Conservation (phyloP, 2,888 invertebrate species). For the Eurytoma californica region DNA sequence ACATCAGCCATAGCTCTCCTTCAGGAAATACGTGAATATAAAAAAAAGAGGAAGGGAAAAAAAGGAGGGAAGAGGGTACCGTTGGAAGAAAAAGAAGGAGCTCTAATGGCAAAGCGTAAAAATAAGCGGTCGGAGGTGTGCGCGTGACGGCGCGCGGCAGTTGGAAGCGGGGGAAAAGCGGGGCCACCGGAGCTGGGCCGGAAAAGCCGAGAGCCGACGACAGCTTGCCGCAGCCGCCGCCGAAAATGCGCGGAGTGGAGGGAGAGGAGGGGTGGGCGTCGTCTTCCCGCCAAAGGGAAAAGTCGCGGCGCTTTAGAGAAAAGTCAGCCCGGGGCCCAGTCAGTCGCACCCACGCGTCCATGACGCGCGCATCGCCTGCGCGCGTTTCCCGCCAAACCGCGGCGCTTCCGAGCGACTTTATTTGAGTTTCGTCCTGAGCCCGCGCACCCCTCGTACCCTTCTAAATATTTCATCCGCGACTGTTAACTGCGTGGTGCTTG, state of each 20-base stretch:
- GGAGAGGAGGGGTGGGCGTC: slow-evolving; percentile 25
- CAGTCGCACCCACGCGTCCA: slow-evolving; percentile 68
- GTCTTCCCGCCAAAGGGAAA: slow-evolving; percentile 54
- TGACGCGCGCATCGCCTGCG: slow-evolving; percentile 44
- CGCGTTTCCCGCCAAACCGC: slow-evolving; percentile 15
- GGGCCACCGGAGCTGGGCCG: not conserved
- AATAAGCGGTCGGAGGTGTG: slow-evolving; percentile 11
- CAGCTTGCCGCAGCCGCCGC: slow-evolving; percentile 26
- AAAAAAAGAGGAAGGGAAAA: not conserved
- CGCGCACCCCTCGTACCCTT: no score
- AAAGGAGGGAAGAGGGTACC: not conserved
- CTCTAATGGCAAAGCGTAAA: slow-evolving; percentile 19
- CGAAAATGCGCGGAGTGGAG: slow-evolving; percentile 37
- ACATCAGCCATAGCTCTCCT: no score
- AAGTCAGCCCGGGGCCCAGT: slow-evolving; percentile 45
- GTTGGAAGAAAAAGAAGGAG: not conserved
- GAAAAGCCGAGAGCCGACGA: not conserved
- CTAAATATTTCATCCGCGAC: no score
- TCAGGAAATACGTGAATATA: no score
- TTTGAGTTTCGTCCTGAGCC: not conserved
- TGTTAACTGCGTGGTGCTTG: no score
- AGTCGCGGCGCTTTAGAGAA: slow-evolving; percentile 37
- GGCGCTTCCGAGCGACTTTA: no score
- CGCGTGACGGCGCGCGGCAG: not conserved
- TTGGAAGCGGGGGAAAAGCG: not conserved